Conservation (phyloP, 2,113 vertebrate species). For the Cepphus grylle region DNA sequence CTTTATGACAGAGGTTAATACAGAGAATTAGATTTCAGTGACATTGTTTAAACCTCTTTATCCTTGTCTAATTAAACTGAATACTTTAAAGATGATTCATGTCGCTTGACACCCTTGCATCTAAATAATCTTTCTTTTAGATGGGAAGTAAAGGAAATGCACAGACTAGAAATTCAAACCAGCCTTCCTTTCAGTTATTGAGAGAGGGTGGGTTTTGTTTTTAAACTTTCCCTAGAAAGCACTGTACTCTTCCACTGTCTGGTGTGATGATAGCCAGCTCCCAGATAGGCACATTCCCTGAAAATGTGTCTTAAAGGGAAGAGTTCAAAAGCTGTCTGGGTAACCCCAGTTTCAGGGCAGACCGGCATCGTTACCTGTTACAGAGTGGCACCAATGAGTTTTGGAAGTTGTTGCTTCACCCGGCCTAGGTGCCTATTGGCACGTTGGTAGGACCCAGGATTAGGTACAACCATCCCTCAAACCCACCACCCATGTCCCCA, state of each 20-base stretch:
- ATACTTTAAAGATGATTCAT: slow-evolving; percentile 70
- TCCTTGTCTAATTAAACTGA: slow-evolving; percentile 78
- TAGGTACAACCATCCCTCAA: neutral
- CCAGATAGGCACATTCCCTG: neutral
- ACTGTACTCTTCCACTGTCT: neutral
- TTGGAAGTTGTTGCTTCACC: neutral
- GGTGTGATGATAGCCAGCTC: neutral
- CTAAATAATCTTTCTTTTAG: neutral
- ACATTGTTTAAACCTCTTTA: slow-evolving; percentile 71
- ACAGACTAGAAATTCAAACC: neutral
- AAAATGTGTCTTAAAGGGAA: neutral
- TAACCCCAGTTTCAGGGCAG: neutral
- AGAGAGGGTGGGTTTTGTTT: neutral
- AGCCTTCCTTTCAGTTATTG: neutral
- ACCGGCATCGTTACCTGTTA: neutral
- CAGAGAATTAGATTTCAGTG: slow-evolving; percentile 48
- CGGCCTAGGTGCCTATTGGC: fast-evolving
- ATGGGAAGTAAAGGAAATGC: neutral
- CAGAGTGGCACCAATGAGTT: neutral
- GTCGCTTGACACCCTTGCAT: neutral
- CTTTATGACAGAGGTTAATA: slow-evolving; percentile 70
- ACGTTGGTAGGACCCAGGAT: neutral
- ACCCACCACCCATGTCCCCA: neutral
- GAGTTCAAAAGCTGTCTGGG: neutral
- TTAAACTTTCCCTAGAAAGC: neutral